Conservation (phyloP, 2,888 invertebrate species). For the Neoitamus cyanurus region DNA sequence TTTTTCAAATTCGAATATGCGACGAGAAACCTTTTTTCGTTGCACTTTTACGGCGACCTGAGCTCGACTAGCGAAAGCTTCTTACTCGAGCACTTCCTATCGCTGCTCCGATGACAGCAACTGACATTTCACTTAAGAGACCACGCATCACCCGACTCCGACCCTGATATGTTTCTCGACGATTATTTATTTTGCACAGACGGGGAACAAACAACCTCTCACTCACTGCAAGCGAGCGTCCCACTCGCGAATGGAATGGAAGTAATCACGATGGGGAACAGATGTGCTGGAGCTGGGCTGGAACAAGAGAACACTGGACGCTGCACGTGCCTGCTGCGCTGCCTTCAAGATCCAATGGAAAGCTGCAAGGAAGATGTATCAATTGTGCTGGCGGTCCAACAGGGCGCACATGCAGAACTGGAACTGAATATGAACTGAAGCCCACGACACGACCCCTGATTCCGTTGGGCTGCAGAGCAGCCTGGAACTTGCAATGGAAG, state of each 20-base stretch:
- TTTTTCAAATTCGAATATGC: not conserved
- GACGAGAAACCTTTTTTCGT: not conserved
- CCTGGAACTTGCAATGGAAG: no score
- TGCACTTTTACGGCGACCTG: not conserved
- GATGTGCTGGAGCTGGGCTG: not conserved
- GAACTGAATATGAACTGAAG: no score
- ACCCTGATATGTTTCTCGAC: not conserved
- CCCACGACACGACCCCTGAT: no score
- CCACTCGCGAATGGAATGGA: not conserved
- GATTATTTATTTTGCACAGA: not conserved
- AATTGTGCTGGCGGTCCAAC: no score
- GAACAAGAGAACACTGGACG: not conserved
- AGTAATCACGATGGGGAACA: no score
- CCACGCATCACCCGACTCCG: constrained; percentile 7
- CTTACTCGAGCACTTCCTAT: not conserved
- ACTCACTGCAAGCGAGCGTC: not conserved
- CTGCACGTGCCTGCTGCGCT: not conserved
- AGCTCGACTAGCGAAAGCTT: not conserved
- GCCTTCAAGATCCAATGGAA: no score
- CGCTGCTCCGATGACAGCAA: not conserved
- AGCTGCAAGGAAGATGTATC: no score
- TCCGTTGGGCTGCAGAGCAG: no score
- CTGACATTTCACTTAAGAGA: not conserved
- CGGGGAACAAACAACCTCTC: not conserved
- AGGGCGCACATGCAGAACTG: no score